Conservation (phyloP, 2,113 vertebrate genomes). For the Mungos mungo region DNA sequence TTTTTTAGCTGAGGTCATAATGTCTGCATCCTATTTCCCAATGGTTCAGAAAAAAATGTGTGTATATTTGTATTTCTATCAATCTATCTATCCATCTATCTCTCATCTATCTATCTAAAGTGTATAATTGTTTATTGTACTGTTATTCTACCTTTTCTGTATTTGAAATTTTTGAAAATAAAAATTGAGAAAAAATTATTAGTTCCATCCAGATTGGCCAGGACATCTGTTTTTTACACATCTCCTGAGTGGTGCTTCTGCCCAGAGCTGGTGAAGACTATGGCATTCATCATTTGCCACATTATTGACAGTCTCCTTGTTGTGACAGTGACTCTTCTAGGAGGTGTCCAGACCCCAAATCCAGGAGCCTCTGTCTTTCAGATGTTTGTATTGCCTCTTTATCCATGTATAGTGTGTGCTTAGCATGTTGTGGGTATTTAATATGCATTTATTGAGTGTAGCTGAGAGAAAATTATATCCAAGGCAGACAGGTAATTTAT, state of each 20-base stretch:
- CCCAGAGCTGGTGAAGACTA: not conserved
- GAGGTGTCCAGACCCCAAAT: not conserved
- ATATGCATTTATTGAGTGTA: not conserved
- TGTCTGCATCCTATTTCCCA: not conserved
- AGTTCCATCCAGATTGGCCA: not conserved
- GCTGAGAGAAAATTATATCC: not conserved
- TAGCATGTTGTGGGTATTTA: not conserved
- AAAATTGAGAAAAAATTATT: not conserved
- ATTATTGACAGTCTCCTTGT: not conserved
- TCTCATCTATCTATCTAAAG: not conserved
- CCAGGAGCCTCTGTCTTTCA: not conserved
- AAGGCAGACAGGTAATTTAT: not conserved
- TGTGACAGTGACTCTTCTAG: not conserved
- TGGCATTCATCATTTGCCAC: not conserved
- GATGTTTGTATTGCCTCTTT: not conserved
- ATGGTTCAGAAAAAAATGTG: not conserved
- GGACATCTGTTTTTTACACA: not conserved
- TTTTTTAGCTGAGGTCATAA: not conserved
- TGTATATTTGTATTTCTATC: not conserved
- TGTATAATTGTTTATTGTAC: not conserved
- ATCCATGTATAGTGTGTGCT: not conserved
- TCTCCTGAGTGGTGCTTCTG: not conserved
- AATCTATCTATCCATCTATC: not conserved
- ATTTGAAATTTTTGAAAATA: not conserved
- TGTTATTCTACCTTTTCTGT: not conserved